Conservation (phyloP, 2,797 vertebrate species). For the Crypturellus tataupa region DNA sequence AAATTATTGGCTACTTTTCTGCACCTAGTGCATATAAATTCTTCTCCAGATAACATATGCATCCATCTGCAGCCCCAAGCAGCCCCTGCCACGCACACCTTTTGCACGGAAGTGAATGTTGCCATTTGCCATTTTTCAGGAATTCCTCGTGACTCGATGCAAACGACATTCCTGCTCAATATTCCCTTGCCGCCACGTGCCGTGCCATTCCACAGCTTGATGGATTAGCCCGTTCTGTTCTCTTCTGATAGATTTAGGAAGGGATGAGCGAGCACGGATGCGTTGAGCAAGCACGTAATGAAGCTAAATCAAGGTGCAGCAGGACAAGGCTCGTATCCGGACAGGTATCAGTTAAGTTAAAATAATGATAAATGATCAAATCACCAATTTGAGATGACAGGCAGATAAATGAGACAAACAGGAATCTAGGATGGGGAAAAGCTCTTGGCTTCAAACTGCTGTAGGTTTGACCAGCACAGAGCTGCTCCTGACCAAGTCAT, state of each 20-base stretch:
- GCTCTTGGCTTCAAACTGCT: neutral
- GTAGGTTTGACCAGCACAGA: accelerated
- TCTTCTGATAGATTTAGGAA: neutral
- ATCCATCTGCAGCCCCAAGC: neutral
- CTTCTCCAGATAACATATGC: neutral
- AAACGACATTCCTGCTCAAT: accelerated
- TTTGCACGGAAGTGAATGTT: neutral
- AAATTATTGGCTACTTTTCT: neutral
- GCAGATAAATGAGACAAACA: neutral
- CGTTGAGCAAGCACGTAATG: neutral
- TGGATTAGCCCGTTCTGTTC: neutral
- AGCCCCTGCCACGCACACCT: accelerated
- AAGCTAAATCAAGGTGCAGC: neutral
- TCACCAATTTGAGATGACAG: neutral
- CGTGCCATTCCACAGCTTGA: neutral
- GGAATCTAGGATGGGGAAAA: neutral
- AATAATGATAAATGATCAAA: neutral
- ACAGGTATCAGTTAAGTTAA: neutral
- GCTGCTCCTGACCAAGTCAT: neutral
- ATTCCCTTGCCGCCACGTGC: accelerated
- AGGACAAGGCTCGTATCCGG: neutral
- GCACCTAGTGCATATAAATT: neutral
- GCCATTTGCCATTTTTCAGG: neutral
- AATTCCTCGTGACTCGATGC: neutral
- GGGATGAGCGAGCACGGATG: neutral